Conservation (phyloP, 2,113 vertebrate genomes). For the Coptodon rendalli region DNA sequence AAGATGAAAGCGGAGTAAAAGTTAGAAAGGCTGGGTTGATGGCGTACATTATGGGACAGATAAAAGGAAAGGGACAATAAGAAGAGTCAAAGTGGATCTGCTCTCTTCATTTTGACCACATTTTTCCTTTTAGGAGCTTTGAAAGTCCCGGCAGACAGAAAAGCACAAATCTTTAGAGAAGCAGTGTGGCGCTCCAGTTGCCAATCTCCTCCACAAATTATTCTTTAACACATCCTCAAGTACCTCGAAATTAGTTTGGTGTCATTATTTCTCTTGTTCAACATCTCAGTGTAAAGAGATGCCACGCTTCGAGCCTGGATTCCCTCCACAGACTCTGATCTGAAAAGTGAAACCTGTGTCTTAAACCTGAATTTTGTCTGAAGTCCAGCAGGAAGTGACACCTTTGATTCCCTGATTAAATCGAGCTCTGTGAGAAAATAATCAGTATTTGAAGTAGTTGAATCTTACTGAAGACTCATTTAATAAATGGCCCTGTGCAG, state of each 20-base stretch:
- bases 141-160: background rate
- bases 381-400: background rate
- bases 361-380: background rate
- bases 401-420: background rate
- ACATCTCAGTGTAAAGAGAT: background rate
- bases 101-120: background rate
- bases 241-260: background rate
- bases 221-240: background rate
- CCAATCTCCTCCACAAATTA: background rate
- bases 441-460: background rate
- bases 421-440: background rate
- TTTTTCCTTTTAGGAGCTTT: background rate
- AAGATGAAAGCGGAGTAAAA: background rate
- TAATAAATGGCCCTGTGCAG: background rate
- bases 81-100: background rate
- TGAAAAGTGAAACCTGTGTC: background rate
- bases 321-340: background rate
- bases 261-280: background rate
- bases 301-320: background rate
- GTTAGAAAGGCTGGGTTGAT: background rate
- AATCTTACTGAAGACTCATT: background rate
- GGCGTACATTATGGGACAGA: background rate
- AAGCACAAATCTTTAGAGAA: background rate
- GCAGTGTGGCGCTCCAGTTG: background rate
- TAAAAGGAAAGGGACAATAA: background rate